Conservation (phyloP, 2,888 invertebrate species). For the Hydropsyche betteni region DNA sequence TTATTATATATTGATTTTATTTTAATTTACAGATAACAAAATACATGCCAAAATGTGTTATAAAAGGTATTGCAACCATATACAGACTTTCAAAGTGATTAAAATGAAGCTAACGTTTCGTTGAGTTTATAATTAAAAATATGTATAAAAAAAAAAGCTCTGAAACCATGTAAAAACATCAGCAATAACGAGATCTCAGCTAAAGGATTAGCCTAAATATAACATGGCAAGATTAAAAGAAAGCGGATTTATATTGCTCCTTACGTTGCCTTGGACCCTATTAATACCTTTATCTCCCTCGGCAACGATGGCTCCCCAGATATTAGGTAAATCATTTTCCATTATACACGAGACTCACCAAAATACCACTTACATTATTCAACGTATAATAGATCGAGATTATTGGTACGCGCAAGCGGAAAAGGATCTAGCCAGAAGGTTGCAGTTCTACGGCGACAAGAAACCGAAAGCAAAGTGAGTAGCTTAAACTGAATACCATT, state of each 20-base stretch:
- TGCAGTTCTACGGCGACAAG: slow-evolving; percentile 63
- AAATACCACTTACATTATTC: background rate
- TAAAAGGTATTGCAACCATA: too few relatives aligned
- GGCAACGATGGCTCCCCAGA: slow-evolving; percentile 38
- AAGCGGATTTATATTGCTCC: slow-evolving; percentile 44
- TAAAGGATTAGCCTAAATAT: slow-evolving; percentile 12
- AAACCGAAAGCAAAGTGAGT: slow-evolving; percentile 65
- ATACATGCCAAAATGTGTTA: too few relatives aligned
- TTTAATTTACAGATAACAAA: too few relatives aligned
- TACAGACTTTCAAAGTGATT: too few relatives aligned
- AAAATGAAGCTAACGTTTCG: too few relatives aligned
- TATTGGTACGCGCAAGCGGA: slow-evolving; percentile 70
- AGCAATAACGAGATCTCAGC: too few relatives aligned
- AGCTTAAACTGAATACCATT: background rate
- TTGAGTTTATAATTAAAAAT: too few relatives aligned
- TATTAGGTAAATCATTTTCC: slow-evolving; percentile 35
- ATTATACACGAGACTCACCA: background rate
- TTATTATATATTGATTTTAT: too few relatives aligned
- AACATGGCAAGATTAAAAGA: slow-evolving; percentile 42
- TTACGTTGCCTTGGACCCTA: slow-evolving; percentile 43
- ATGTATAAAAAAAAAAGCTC: too few relatives aligned
- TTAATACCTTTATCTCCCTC: slow-evolving; percentile 37
- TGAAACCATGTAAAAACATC: too few relatives aligned
- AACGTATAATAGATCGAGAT: slow-evolving; percentile 61
- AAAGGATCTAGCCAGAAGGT: slow-evolving; percentile 65